Evolutionary conservation across 2,888 invertebrate genomes (phyloP), one percentile per base, ranked within the genome.

Genomic region (Stenichneumon culpator): DNA sequence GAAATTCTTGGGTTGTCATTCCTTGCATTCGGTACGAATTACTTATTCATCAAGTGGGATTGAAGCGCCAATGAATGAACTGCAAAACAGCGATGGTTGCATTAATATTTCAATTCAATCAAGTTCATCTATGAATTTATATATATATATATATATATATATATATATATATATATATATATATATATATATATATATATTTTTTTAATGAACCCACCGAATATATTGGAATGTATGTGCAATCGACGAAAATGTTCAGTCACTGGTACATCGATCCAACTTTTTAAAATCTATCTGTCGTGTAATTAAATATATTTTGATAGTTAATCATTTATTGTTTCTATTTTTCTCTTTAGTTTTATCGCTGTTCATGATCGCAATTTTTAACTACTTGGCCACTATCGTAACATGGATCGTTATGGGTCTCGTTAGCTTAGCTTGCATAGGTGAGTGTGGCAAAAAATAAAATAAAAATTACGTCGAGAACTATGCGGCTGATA

Each of bases 331-430:
- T 69, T 83, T 78, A 57, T 74, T 60, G 79, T 79, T 63, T 57
- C 75, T 57, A 44, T 88, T 89, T 82, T 85, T 87, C 68, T 60
- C 90, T 93, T 74, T 95, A 98, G 98, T 97, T 90, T 95, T 98
- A 88, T 98, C 98, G 3, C 95, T 98, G 82, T 94, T 97, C 7
- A 96, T 98, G 95, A 97, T 98, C 52, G 96, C 97, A 69, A 95
- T 98, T 89, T 96, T 99, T 89, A 97, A 98, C 93, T 96, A 97
- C 93, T 93, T 98, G 89, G 98, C 98, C 0, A 96, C 96, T 83
- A 93, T 98, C 72, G 97, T 98, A 5, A 97, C 98, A 3, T 98
- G 97, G 96, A 96, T 98, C 86, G 97, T 99, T 89, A 97, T 98
- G 95, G 95, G 97, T 79, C 94, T 97, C 72, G 97, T 98, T 14